Percentiles rank a stretch among this genome's conserved stretches.
These are phyloP conservation scores for Eremophila alpestris DNA, from an alignment of 2,797 vertebrate species.

Conservation along the genomic window DNA sequence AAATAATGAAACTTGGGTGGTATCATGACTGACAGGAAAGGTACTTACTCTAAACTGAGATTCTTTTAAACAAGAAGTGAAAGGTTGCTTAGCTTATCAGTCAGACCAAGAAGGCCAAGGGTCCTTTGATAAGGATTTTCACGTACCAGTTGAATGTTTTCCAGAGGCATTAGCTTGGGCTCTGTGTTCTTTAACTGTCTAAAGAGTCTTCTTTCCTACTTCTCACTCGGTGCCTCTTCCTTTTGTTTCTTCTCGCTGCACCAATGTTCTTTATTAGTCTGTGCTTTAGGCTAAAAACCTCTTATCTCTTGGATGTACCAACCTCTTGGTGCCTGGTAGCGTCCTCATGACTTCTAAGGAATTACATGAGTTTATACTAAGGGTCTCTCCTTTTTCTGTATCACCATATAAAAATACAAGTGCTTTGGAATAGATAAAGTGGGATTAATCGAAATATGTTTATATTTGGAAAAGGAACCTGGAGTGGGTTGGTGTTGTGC, in stretches of 20 bases:
- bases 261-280: background rate
- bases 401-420: background rate
- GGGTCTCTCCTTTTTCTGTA: background rate
- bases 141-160: background rate
- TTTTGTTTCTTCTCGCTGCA: background rate
- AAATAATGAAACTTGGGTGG: background rate
- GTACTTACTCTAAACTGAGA: background rate
- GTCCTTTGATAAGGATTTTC: background rate
- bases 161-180: background rate
- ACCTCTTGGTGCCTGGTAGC: background rate
- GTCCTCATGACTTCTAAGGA: background rate
- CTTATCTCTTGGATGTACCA: accelerated
- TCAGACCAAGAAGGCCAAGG: background rate
- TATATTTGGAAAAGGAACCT: background rate
- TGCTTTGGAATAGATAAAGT: background rate
- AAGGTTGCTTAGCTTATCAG: background rate
- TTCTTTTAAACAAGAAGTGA: background rate
- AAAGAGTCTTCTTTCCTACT: background rate
- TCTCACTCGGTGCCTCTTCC: background rate
- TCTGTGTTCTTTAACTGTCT: background rate
- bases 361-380: accelerated
- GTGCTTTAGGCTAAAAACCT: background rate
- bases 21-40: background rate
- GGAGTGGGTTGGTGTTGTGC: background rate
- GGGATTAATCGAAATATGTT: background rate